Percentiles rank a stretch among this genome's conserved stretches.
Evolutionary conservation across 2,113 vertebrate genomes (phyloP).

Genomic region (Harpagus bidentatus): DNA sequence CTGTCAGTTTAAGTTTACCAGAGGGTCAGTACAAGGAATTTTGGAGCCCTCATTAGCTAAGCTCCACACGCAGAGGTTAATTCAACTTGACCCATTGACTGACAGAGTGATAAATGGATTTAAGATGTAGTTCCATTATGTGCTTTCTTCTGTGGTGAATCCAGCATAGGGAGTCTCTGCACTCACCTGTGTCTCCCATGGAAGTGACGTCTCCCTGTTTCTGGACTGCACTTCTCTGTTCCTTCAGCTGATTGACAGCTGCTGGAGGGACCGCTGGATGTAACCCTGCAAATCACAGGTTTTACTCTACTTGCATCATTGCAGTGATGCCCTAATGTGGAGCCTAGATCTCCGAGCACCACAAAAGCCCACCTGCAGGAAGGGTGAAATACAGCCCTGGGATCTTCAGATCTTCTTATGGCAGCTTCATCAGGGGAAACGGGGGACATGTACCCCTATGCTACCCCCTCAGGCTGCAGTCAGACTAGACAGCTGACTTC

Average conservation of each 20-base stretch:
- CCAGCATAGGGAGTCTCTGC: background rate
- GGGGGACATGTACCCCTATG: accelerated
- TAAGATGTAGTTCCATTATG: background rate
- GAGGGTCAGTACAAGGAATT: background rate
- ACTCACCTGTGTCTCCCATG: background rate
- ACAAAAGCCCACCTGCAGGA: background rate
- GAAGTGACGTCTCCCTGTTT: background rate
- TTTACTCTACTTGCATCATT: background rate
- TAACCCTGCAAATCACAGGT: background rate
- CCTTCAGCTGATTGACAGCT: background rate
- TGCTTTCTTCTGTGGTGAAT: background rate
- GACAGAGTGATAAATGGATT: background rate
- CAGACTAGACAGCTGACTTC: background rate
- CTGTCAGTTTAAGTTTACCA: background rate
- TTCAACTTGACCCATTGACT: background rate
- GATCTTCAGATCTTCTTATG: background rate
- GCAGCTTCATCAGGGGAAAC: background rate
- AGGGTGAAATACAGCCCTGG: background rate
- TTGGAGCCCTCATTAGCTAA: background rate
- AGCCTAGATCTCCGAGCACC: background rate
- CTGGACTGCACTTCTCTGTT: background rate
- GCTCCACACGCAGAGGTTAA: background rate
- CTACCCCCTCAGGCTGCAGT: background rate
- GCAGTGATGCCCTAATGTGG: background rate
- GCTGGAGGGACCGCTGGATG: background rate